A percentile compares a stretch with the other conserved stretches of the same genome.
phyloP scores from a whole-genome alignment of 1,140 invertebrate genomes.

The Argopecten irradians region DNA sequence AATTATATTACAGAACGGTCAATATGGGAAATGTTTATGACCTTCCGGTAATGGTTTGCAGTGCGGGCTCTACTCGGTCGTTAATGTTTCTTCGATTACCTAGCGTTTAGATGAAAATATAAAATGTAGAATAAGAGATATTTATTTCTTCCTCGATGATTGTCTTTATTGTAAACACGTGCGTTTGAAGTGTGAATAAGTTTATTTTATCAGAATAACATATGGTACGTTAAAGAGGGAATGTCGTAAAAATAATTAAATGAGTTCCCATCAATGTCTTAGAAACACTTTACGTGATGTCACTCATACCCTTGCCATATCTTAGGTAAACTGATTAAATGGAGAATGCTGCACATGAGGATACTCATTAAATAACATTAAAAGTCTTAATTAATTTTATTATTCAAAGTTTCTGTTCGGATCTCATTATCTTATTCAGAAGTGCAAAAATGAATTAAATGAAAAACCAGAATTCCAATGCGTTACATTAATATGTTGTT shows the following conservation, averaged over 20 bases:
- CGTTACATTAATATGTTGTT: no score
- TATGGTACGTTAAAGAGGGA: neutral
- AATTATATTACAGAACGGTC: neutral
- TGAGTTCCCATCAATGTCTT: neutral
- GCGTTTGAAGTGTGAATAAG: neutral
- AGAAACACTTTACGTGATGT: neutral
- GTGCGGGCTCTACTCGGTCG: neutral
- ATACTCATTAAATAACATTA: neutral
- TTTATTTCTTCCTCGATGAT: neutral
- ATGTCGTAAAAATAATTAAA: neutral
- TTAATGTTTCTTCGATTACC: neutral
- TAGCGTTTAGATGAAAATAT: neutral
- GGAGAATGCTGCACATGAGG: neutral
- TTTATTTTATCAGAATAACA: slow-evolving; percentile 1
- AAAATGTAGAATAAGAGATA: neutral
- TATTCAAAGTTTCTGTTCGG: no score
- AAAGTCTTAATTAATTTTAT: no score
- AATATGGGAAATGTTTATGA: neutral
- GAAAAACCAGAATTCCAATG: no score
- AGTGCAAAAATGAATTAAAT: no score
- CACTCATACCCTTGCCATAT: neutral
- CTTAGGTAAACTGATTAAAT: neutral
- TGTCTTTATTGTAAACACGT: neutral
- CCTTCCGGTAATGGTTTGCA: neutral
- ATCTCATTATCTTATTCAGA: no score